These are phyloP conservation scores for Diarsia mendica DNA, from an alignment of 2,888 invertebrate species.

Conservation along the genomic window DNA sequence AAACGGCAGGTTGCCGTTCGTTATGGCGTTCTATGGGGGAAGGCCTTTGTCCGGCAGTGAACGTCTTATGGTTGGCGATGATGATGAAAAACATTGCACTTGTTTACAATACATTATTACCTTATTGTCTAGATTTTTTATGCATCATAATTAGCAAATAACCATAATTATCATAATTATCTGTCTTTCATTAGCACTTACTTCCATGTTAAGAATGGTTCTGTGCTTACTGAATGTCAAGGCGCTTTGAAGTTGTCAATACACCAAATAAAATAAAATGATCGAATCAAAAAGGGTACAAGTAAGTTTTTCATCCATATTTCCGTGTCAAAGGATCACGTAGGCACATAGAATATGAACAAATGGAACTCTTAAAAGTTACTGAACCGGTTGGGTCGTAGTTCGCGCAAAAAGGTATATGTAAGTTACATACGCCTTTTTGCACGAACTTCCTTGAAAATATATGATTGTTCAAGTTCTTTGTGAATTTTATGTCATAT, in stretches of 20 bases:
- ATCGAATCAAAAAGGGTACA: background rate
- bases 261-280: background rate
- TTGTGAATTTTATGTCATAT: slow-evolving; percentile 11
- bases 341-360: slow-evolving; percentile 27
- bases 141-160: background rate
- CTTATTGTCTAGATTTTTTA: background rate
- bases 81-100: no score
- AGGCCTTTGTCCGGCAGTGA: no score
- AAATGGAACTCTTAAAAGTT: slow-evolving; percentile 26
- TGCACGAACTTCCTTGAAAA: background rate
- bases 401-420: background rate
- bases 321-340: slow-evolving; percentile 16
- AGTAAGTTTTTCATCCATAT: slow-evolving; percentile 9
- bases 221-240: background rate
- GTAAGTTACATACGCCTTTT: background rate
- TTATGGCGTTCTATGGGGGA: no score
- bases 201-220: background rate
- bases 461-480: slow-evolving; percentile 8
- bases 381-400: slow-evolving; percentile 18
- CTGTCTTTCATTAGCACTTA: background rate
- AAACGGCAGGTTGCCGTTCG: no score
- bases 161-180: no score
- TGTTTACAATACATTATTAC: no score
- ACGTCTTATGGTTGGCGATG: no score
- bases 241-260: background rate